These are phyloP conservation scores for Polydrusus pterygomalis DNA, from an alignment of 2,888 invertebrate genomes.

Conservation along the genomic window DNA sequence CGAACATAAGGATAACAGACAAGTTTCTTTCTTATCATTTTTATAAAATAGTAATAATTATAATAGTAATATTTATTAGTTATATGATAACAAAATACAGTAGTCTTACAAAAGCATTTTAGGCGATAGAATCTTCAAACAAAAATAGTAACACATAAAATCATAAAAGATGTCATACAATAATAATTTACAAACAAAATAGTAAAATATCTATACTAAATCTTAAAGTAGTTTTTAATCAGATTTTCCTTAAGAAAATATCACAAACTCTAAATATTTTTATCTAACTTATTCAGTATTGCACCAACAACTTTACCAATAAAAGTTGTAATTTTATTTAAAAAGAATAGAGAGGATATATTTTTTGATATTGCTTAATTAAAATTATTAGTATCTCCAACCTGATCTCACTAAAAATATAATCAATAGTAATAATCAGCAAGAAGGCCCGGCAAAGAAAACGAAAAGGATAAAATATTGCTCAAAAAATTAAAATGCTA, in stretches of 20 bases:
- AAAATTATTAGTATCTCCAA: no score
- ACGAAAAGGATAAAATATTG: no score
- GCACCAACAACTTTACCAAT: neutral
- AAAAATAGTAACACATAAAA: slow-evolving; percentile 45
- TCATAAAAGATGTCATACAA: slow-evolving; percentile 28
- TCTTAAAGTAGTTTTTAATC: slow-evolving; percentile 23
- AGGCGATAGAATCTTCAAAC: slow-evolving; percentile 39
- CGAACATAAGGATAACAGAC: slow-evolving; percentile 30
- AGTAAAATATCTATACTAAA: slow-evolving; percentile 18
- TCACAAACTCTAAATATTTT: slow-evolving; percentile 29
- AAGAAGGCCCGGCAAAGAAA: no score
- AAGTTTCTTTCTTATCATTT: slow-evolving; percentile 25
- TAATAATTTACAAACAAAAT: slow-evolving; percentile 32
- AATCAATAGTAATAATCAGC: no score
- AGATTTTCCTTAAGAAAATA: slow-evolving; percentile 40
- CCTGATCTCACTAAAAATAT: no score
- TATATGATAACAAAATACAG: slow-evolving; percentile 26
- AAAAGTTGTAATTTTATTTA: neutral
- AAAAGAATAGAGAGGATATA: neutral
- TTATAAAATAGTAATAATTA: slow-evolving; percentile 30
- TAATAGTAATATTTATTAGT: slow-evolving; percentile 13
- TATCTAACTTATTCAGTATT: slow-evolving; percentile 1
- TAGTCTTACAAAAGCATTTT: slow-evolving; percentile 39
- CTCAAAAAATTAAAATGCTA: no score
- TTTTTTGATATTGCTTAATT: neutral